A percentile compares a stretch with the other conserved stretches of the same genome.
These are phyloP conservation scores for Monoplex corrugatus DNA, from an alignment of 2,888 invertebrate species.

Conservation along the genomic window DNA sequence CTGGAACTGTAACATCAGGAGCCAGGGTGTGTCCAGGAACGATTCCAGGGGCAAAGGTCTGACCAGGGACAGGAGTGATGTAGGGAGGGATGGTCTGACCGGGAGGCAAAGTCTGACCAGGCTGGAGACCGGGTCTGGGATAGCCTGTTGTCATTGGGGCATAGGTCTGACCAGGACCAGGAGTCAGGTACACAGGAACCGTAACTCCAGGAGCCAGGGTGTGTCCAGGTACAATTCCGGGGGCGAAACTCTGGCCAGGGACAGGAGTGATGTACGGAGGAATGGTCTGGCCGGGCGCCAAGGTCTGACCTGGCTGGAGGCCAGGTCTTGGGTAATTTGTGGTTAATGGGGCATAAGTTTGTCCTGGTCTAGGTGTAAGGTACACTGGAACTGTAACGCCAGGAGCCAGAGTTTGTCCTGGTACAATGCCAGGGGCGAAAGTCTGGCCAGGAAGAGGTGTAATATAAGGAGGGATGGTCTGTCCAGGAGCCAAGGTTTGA, in stretches of 20 bases:
- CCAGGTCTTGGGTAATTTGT: constrained; percentile 56
- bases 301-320: constrained; percentile 15
- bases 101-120: constrained; percentile 62
- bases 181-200: constrained; percentile 60
- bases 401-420: constrained; percentile 63
- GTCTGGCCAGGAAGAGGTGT: constrained; percentile 35
- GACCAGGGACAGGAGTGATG: constrained; percentile 62
- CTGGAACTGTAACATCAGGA: constrained; percentile 48
- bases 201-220: constrained; percentile 63
- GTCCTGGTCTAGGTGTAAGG: constrained; percentile 59
- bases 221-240: constrained; percentile 62
- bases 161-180: constrained; percentile 63
- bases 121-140: constrained; percentile 61
- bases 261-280: constrained; percentile 58
- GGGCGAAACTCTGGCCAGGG: constrained; percentile 63
- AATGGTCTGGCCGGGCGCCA: constrained; percentile 59
- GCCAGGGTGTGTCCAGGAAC: constrained; percentile 57
- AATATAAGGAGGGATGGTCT: constrained; percentile 56
- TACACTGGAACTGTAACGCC: constrained; percentile 59
- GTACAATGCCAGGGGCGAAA: constrained; percentile 50
- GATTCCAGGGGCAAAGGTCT: constrained; percentile 64
- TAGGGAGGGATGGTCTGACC: constrained; percentile 58
- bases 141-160: constrained; percentile 58
- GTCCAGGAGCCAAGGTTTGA: constrained; percentile 56
- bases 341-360: constrained; percentile 58